phyloP scores from a whole-genome alignment of 2,797 vertebrate genomes.

The Melopsittacus undulatus region DNA sequence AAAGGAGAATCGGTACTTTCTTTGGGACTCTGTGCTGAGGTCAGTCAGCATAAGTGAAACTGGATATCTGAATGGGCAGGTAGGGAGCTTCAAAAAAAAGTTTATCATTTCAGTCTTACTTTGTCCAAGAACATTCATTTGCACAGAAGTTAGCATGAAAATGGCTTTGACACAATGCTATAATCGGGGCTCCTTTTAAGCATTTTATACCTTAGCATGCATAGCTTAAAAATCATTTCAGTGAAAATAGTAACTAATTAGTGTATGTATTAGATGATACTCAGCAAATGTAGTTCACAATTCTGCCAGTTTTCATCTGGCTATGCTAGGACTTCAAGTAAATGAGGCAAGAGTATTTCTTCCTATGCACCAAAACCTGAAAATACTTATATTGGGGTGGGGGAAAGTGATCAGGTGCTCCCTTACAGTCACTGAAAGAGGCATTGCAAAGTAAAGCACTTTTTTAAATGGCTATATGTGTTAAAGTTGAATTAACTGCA shows the following conservation, averaged over 20 bases:
- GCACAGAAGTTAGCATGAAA: neutral
- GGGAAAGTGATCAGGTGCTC: neutral
- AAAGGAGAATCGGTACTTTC: neutral
- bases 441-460: neutral
- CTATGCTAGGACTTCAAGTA: neutral
- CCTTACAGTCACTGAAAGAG: neutral
- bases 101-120: neutral
- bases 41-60: neutral
- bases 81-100: neutral
- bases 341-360: neutral
- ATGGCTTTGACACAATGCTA: neutral
- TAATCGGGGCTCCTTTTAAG: neutral
- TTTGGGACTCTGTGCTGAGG: neutral
- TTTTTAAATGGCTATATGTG: neutral
- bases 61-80: neutral
- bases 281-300: neutral
- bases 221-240: neutral
- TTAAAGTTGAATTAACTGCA: neutral
- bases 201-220: neutral
- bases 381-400: fast-evolving
- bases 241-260: neutral
- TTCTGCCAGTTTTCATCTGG: neutral
- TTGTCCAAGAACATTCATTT: neutral
- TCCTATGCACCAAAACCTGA: neutral
- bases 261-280: neutral